Evolutionary conservation across 2,888 invertebrate species (phyloP).

Genomic region (Agrilus mali): DNA sequence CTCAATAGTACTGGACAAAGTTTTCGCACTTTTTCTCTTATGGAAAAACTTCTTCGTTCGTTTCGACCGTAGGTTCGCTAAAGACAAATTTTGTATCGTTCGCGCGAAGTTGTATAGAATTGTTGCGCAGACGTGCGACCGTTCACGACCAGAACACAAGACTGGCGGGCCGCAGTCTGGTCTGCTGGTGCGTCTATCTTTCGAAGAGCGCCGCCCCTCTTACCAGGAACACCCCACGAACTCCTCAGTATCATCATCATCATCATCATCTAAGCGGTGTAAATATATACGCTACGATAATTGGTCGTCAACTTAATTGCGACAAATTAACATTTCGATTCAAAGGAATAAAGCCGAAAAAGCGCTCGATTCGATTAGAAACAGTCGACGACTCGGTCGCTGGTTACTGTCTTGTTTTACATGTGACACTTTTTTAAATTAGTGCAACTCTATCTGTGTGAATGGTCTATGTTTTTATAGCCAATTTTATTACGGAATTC

Average conservation of each 20-base stretch:
- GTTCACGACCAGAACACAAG: conserved; percentile 1
- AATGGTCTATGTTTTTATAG: conserved; percentile 3
- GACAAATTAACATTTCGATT: conserved; percentile 28
- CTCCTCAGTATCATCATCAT: conserved; percentile 12
- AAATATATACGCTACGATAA: conserved; percentile 26
- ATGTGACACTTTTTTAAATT: conserved; percentile 8
- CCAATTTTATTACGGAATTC: too few species aligned
- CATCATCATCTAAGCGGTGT: conserved; percentile 18
- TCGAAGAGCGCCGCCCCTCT: conserved; percentile 19
- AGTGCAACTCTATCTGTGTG: conserved; percentile 8
- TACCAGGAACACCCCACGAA: conserved; percentile 25
- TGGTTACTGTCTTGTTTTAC: conserved; percentile 8
- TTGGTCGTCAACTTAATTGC: conserved; percentile 31
- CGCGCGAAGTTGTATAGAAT: too few species aligned
- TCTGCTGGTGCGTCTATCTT: conserved; percentile 10
- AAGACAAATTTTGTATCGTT: too few species aligned
- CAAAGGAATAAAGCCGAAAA: not conserved
- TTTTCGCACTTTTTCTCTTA: too few species aligned
- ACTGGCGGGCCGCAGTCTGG: conserved; percentile 34
- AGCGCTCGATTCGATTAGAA: conserved; percentile 1
- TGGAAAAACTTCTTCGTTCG: too few species aligned
- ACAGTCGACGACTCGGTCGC: conserved; percentile 1
- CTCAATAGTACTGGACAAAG: too few species aligned
- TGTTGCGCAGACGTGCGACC: too few species aligned
- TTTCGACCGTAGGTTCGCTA: too few species aligned